These are phyloP conservation scores for Gyps fulvus DNA, from an alignment of 2,113 vertebrate genomes.

Conservation along the genomic window DNA sequence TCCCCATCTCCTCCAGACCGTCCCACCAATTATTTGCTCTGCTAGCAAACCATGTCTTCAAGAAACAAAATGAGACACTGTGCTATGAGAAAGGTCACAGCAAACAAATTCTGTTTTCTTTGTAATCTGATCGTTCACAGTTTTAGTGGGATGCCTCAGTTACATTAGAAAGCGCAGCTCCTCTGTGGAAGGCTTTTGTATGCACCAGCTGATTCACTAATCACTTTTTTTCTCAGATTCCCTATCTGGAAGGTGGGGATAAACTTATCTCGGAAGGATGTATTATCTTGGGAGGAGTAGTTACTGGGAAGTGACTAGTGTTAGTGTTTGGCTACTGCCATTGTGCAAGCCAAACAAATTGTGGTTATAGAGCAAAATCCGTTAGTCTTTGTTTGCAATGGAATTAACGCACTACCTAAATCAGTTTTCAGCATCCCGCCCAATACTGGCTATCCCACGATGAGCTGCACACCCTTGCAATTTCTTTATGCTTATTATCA, in stretches of 20 bases:
- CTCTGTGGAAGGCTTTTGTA: background rate
- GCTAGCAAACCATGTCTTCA: background rate
- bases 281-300: background rate
- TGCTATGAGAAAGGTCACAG: background rate
- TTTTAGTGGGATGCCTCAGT: background rate
- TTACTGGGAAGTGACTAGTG: background rate
- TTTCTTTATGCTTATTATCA: background rate
- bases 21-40: background rate
- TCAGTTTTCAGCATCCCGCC: background rate
- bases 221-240: background rate
- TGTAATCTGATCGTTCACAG: accelerated
- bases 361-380: background rate
- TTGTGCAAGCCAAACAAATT: background rate
- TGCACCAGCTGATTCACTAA: background rate
- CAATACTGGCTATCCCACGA: background rate
- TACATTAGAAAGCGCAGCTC: background rate
- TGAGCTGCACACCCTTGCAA: background rate
- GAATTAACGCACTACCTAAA: background rate
- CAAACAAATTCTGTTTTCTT: background rate
- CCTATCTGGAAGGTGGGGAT: background rate
- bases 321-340: background rate
- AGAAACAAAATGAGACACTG: background rate
- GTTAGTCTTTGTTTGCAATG: background rate
- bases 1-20: background rate
- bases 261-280: background rate